A percentile compares a stretch with the other conserved stretches of the same genome.
Evolutionary conservation across 2,113 vertebrate genomes (phyloP).

Genomic region (Microcebus ravelobensis): DNA sequence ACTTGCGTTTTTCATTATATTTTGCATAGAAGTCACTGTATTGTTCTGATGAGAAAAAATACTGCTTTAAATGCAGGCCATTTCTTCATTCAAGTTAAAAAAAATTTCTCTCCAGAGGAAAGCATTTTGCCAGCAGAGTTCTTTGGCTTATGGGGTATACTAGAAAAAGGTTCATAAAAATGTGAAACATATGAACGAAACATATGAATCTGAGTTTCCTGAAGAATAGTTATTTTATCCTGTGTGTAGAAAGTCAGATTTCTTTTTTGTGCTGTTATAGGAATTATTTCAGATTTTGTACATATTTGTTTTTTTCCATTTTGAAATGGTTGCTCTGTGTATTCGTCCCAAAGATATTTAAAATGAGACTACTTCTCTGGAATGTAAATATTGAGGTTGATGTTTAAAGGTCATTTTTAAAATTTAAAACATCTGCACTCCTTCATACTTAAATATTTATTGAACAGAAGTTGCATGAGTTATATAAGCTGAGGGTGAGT

Average conservation of each 20-base stretch:
- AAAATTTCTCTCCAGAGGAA: constrained; percentile 42
- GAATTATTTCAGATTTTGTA: constrained; percentile 48
- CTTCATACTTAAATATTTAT: constrained; percentile 76
- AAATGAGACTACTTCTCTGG: constrained; percentile 62
- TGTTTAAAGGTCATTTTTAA: constrained; percentile 77
- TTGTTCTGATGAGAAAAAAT: constrained; percentile 56
- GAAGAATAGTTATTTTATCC: constrained; percentile 30
- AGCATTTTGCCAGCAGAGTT: constrained; percentile 57
- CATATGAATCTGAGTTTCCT: too few species aligned
- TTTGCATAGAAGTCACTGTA: constrained; percentile 70
- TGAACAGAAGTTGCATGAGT: constrained; percentile 55
- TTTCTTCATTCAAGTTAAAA: constrained; percentile 62
- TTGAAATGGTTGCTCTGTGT: constrained; percentile 59
- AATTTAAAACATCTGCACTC: constrained; percentile 67
- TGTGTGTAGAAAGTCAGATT: constrained; percentile 38
- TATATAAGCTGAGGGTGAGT: neutral
- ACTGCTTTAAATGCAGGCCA: constrained; percentile 63
- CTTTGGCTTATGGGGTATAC: neutral
- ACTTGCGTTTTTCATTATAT: constrained; percentile 58
- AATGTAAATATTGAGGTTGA: constrained; percentile 78
- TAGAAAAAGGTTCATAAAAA: constrained; percentile 44
- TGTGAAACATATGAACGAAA: constrained; percentile 21
- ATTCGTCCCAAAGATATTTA: constrained; percentile 68
- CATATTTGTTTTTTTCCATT: constrained; percentile 52
- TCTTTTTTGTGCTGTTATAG: constrained; percentile 20